A percentile compares a stretch with the other conserved stretches of the same genome.
Conservation (phyloP, 2,888 invertebrate genomes). For the Tolmerus cingulatus region DNA sequence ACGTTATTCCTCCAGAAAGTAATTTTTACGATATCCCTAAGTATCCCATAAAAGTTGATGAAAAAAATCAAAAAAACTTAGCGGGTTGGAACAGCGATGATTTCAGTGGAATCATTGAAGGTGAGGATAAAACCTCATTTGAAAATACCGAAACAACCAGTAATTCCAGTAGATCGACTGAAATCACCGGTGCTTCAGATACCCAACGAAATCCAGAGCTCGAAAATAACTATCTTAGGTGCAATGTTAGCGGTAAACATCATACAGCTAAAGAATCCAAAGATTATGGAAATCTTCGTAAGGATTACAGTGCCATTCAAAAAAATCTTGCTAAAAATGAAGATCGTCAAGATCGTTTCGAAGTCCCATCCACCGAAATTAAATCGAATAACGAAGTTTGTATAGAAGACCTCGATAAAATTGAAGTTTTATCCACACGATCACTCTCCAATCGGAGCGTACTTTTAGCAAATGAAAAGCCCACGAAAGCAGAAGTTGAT, state of each 20-base stretch:
- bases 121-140: conserved; percentile 41
- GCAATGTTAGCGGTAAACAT: not conserved
- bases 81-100: conserved; percentile 70
- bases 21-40: conserved; percentile 47
- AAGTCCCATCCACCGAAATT: not conserved
- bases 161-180: conserved; percentile 61
- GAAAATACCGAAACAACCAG: conserved; percentile 56
- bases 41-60: conserved; percentile 52
- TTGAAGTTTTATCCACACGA: conserved; percentile 60
- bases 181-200: conserved; percentile 60
- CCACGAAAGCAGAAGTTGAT: not conserved
- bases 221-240: conserved; percentile 6
- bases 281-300: not conserved
- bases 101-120: conserved; percentile 48
- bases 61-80: conserved; percentile 68
- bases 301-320: conserved; percentile 44
- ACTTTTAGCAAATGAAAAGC: conserved; percentile 49
- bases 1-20: conserved; percentile 69
- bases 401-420: conserved; percentile 56
- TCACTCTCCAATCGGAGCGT: conserved; percentile 58
- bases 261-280: not conserved
- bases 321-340: not conserved
- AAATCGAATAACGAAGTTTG: not conserved
- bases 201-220: conserved; percentile 55
- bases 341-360: not conserved